Evolutionary conservation across 2,888 invertebrate genomes (phyloP).

Genomic region (Baronia brevicornis): DNA sequence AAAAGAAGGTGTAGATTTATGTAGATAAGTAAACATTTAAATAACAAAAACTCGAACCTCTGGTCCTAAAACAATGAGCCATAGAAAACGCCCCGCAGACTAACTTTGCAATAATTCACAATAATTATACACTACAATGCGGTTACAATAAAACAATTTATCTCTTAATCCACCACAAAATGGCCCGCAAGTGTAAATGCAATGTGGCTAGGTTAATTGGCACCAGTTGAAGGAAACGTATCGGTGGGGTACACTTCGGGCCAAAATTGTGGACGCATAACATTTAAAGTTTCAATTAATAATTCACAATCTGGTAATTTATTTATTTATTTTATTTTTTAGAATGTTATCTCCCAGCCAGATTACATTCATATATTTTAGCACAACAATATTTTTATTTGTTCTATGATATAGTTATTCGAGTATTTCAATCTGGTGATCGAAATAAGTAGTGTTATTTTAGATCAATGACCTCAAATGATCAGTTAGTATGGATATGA

Average conservation of each 20-base stretch:
- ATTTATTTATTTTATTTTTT: constrained; percentile 6
- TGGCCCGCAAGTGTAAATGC: constrained; percentile 16
- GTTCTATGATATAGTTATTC: constrained; percentile 19
- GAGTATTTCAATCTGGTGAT: too few species aligned
- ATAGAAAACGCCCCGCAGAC: constrained; percentile 58
- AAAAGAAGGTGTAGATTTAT: too few species aligned
- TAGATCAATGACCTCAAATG: too few species aligned
- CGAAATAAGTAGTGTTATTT: too few species aligned
- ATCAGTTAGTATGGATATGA: too few species aligned
- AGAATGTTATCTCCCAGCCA: constrained; percentile 31
- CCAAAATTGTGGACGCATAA: constrained; percentile 26
- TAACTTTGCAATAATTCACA: constrained; percentile 39
- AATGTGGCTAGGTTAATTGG: not conserved
- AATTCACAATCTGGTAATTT: constrained; percentile 14
- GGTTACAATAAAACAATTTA: constrained; percentile 57
- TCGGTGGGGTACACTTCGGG: constrained; percentile 47
- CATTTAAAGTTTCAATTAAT: constrained; percentile 17
- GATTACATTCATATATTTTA: constrained; percentile 24
- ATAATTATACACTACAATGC: constrained; percentile 61
- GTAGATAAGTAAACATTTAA: constrained; percentile 1
- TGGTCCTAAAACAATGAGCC: constrained; percentile 4
- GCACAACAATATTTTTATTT: constrained; percentile 3
- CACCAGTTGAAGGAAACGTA: constrained; percentile 1
- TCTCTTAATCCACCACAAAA: constrained; percentile 17
- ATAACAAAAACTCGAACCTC: constrained; percentile 8